A percentile compares a stretch with the other conserved stretches of the same genome.
phyloP scores from a whole-genome alignment of 2,888 invertebrate genomes.

The Dynastes tityus region DNA sequence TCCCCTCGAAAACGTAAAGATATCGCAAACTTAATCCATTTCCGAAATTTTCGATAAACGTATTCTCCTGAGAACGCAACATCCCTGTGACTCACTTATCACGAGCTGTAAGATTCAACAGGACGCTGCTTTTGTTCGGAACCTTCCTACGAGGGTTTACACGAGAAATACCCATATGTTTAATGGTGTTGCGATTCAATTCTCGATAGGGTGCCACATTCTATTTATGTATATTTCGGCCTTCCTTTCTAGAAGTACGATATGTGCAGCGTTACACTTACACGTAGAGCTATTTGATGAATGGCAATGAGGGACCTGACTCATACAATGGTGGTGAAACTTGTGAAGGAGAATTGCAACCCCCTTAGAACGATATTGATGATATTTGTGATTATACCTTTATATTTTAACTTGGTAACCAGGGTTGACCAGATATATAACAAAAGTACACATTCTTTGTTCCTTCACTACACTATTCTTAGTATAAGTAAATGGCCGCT shows the following conservation, averaged over 20 bases:
- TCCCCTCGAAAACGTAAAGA: too few relatives aligned
- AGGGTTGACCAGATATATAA: too few relatives aligned
- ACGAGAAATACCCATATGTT: conserved; percentile 34
- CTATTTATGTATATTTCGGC: conserved; percentile 8
- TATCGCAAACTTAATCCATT: not conserved
- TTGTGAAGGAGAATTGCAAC: not conserved
- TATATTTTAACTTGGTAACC: too few relatives aligned
- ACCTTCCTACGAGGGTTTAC: not conserved
- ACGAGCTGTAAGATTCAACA: not conserved
- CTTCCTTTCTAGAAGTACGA: conserved; percentile 22
- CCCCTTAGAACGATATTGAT: too few relatives aligned
- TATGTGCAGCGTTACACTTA: conserved; percentile 12
- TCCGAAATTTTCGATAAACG: conserved; percentile 28
- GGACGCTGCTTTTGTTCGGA: conserved; percentile 18
- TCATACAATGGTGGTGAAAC: not conserved
- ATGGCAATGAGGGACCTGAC: conserved; percentile 33
- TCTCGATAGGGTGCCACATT: conserved; percentile 16
- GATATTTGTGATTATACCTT: too few relatives aligned
- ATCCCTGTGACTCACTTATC: conserved; percentile 32
- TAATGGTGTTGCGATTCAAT: conserved; percentile 39
- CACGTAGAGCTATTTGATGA: conserved; percentile 32
- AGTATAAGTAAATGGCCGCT: too few relatives aligned
- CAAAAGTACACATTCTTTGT: too few relatives aligned
- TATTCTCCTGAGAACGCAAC: not conserved
- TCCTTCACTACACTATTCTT: too few relatives aligned